Percentiles rank a stretch among this genome's conserved stretches.
These are phyloP conservation scores for Rhabdomys dilectus DNA, from an alignment of 2,113 vertebrate species.

Conservation along the genomic window DNA sequence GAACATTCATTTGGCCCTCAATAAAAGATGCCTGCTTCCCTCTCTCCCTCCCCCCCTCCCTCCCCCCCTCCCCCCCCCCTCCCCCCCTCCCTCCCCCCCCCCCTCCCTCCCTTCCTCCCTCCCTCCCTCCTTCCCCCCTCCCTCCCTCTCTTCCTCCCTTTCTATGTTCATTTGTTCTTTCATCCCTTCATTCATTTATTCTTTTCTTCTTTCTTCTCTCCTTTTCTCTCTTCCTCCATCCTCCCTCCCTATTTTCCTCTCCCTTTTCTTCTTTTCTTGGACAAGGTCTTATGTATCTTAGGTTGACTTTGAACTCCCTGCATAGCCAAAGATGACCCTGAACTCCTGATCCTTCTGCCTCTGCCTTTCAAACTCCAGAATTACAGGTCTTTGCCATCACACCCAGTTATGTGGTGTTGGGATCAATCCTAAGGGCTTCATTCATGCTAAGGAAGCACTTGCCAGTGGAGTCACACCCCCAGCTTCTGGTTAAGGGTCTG, in stretches of 20 bases:
- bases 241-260: neutral
- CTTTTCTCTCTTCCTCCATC: rapidly evolving
- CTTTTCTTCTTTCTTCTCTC: too few relatives aligned
- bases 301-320: neutral
- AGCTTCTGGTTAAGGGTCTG: neutral
- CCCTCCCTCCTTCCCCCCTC: rapidly evolving
- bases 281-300: neutral
- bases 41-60: neutral
- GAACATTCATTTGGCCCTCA: neutral
- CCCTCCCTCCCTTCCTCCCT: too few relatives aligned
- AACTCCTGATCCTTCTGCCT: neutral
- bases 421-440: neutral
- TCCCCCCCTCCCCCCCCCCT: too few relatives aligned
- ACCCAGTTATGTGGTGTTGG: neutral
- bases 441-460: too few relatives aligned
- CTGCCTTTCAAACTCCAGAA: neutral
- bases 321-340: neutral
- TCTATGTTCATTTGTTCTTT: too few relatives aligned
- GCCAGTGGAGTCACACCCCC: neutral
- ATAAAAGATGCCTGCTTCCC: neutral
- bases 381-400: too few relatives aligned
- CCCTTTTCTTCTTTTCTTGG: neutral
- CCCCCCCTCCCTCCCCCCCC: too few relatives aligned
- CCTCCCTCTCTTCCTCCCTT: rapidly evolving
- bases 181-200: too few relatives aligned